phyloP scores from a whole-genome alignment of 1,140 invertebrate genomes.

The Theocolax elegans region DNA sequence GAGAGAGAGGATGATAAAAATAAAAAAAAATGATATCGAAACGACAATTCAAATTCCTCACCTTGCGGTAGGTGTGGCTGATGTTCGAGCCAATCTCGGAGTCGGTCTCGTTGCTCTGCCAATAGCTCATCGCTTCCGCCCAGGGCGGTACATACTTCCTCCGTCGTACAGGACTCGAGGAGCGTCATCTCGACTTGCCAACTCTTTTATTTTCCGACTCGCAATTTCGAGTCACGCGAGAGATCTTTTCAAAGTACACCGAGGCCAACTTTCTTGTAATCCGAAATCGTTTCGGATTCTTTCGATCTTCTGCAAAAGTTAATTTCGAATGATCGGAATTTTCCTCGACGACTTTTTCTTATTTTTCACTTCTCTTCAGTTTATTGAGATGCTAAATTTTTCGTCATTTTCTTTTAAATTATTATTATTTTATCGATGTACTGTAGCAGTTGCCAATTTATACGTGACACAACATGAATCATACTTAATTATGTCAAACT shows the following conservation, averaged over 20 bases:
- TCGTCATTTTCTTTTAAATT: not conserved
- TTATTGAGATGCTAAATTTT: not conserved
- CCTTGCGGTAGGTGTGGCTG: constrained; percentile 62
- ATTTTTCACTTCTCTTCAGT: not conserved
- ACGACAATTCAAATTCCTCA: constrained; percentile 27
- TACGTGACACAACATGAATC: too few species aligned
- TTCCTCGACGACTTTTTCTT: not conserved
- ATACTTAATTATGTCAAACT: too few species aligned
- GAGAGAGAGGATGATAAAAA: too few species aligned
- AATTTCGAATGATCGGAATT: not conserved
- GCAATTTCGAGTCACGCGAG: not conserved
- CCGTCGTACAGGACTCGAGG: constrained; percentile 49
- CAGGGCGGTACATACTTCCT: constrained; percentile 48
- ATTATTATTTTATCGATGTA: not conserved
- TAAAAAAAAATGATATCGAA: not conserved
- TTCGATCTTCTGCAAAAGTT: not conserved
- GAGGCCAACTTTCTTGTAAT: too few species aligned
- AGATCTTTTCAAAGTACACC: not conserved
- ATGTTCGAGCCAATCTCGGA: constrained; percentile 60
- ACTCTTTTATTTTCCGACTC: not conserved
- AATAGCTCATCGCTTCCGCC: constrained; percentile 51
- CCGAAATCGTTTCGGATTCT: not conserved
- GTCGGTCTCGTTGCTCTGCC: constrained; percentile 49
- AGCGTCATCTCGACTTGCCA: constrained; percentile 27
- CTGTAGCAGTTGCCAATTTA: too few species aligned